Percentiles rank a stretch among this genome's conserved stretches.
phyloP scores from a whole-genome alignment of 2,797 vertebrate genomes.

The Nyctalus aviator region DNA sequence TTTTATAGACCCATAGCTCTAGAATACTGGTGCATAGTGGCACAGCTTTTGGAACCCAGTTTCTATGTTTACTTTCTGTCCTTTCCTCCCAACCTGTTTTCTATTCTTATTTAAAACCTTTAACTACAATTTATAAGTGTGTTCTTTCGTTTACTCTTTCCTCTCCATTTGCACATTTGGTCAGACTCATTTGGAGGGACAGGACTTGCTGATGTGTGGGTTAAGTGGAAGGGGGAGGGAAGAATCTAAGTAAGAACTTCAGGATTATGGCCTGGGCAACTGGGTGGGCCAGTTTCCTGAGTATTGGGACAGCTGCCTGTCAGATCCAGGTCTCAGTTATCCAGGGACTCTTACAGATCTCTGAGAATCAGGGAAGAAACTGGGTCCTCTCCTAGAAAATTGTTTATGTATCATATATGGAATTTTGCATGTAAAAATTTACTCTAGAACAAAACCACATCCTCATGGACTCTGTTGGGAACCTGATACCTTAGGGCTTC shows the following conservation, averaged over 20 bases:
- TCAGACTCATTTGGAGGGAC: neutral
- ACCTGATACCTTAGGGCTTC: neutral
- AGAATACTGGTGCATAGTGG: neutral
- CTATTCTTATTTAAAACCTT: slow-evolving; percentile 17
- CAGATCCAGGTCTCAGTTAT: neutral
- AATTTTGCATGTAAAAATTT: slow-evolving; percentile 27
- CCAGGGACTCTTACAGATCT: neutral
- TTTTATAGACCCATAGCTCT: neutral
- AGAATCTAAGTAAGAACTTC: neutral
- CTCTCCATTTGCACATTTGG: neutral
- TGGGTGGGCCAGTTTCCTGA: neutral
- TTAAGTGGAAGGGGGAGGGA: too few relatives aligned
- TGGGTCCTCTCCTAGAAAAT: slow-evolving; percentile 19
- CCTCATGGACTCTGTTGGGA: neutral
- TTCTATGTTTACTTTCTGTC: neutral
- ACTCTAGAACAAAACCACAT: neutral
- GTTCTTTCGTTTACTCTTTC: neutral
- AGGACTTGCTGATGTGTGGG: neutral
- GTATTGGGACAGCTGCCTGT: neutral
- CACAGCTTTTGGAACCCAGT: neutral
- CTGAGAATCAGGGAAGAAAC: neutral
- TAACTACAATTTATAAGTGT: slow-evolving; percentile 14
- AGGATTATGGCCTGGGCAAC: neutral
- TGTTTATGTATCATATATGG: neutral
- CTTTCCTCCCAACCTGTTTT: neutral